Base-by-base conservation (phyloP, 2,797 vertebrate species). In the Neosilurus mollespiculum region DNA sequence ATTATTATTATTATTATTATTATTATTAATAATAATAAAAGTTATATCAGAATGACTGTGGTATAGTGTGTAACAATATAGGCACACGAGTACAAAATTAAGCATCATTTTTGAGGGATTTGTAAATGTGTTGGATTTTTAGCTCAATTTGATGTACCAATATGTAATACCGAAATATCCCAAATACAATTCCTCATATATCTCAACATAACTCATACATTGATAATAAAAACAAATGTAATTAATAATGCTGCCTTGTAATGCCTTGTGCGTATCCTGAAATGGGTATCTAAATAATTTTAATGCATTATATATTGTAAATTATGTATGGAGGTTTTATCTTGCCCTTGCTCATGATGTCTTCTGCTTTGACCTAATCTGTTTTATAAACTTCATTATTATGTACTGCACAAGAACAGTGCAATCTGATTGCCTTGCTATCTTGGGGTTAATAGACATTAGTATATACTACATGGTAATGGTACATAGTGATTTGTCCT, bases 271-370 rank as follows among this genome's bases (percentile, higher is more conserved):
- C 4, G 24, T 58, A 24, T 9, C 1, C 20, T 58, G 4, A 20
- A 58, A 59, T 58, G 53, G 26, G 58, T 59, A 30, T 26, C 9
- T 54, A n/a, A 54, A 20, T n/a, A 0, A 16, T 58, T 76, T 18
- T 12, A 76, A 76, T 76, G 51, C n/a, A 73, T 56, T 73, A 56
- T 56, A 11, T 9, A 26, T 16, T 73, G 11, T 73, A 73, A 56
- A 73, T 72, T 54, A 72, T 56, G 15, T 7, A 26, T 16, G n/a
- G 14, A 43, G 51, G 51, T 30, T 73, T 26, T 26, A 7, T 9
- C 18, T 77, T 59, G 18, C 30, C 26, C 9, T 34, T 75, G 15
- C 9, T 76, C 10, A 34, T 34, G 9, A 18, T 72, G 18, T 37
- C 34, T 77, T 37, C 58, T 61, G 58, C 75, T 78, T 78, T 24